Conservation (phyloP, 2,888 invertebrate genomes). For the Drosophila birchii region DNA sequence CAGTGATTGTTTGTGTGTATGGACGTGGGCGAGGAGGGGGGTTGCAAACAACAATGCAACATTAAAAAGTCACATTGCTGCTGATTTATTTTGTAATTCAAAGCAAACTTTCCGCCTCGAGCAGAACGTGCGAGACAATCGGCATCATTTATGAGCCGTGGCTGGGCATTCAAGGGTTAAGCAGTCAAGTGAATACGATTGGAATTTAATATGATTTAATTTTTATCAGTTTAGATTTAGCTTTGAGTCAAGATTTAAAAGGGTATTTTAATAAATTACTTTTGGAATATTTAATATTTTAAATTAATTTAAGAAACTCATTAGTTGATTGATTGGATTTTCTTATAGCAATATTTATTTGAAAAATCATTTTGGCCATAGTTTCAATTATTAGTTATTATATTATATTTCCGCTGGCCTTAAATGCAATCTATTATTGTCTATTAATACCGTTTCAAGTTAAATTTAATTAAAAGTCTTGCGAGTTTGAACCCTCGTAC, state of each 20-base stretch:
- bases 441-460: conserved; percentile 40
- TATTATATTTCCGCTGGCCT: no score
- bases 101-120: conserved; percentile 62
- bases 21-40: conserved; percentile 17
- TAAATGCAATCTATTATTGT: conserved; percentile 29
- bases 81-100: conserved; percentile 81
- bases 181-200: background rate
- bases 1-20: conserved; percentile 13
- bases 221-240: background rate
- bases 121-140: conserved; percentile 68
- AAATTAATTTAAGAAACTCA: background rate
- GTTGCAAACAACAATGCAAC: conserved; percentile 65
- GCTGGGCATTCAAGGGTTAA: conserved; percentile 25
- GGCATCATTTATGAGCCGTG: conserved; percentile 69
- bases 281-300: background rate
- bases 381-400: background rate
- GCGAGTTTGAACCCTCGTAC: conserved; percentile 32
- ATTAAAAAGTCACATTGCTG: conserved; percentile 79
- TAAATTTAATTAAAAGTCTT: conserved; percentile 58
- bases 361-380: background rate
- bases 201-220: background rate
- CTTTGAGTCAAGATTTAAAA: background rate
- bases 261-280: background rate
- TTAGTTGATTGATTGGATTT: background rate
- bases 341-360: background rate